Evolutionary conservation across 2,113 vertebrate species (phyloP), one percentile per base, ranked within the genome.

Genomic region (Chloebia gouldiae): DNA sequence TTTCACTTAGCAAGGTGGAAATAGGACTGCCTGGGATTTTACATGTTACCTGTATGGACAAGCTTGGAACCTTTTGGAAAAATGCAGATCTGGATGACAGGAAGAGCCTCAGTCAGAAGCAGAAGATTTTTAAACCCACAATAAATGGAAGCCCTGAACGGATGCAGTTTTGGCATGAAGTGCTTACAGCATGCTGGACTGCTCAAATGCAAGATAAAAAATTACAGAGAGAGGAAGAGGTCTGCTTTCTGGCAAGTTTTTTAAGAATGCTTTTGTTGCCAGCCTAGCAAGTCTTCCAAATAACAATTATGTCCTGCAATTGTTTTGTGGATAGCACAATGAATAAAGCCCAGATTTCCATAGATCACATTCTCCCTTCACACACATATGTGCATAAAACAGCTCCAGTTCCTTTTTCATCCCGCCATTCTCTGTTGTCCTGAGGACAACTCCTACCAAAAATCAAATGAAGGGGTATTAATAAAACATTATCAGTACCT

Each of bases 181-280:
- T 77, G 83, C 78, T 42, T 70, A 81, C 72, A 95, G 80, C 82
- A 88, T n/a, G 71, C 64, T 4, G 3, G 60, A n/a, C 72, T 93
- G 65, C 30, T 70, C 76, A 73, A 2, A 35, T 11, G 51, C 69
- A 93, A 84, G 68, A 96, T 70, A 93, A 95, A 97, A 92, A 95
- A 92, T 31, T 44, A 54, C 51, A 23, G 77, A 45, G 65, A 54
- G 27, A 75, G 47, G 81, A 69, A 17, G 61, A 94, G 53, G 42
- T 80, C 72, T 73, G 69, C 60, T n/a, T 91, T 83, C 87, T 90
- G 77, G 51, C 42, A 45, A 68, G 35, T 7, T 63, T 92, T 71
- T 64, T n/a, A 92, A 71, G 24, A 85, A 77, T 72, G 40, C 47
- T 88, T 97, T 72, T 88, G 65, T 65, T 95, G 33, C 72, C 66